phyloP scores from a whole-genome alignment of 2,888 invertebrate genomes.

The Halictus ligatus region DNA sequence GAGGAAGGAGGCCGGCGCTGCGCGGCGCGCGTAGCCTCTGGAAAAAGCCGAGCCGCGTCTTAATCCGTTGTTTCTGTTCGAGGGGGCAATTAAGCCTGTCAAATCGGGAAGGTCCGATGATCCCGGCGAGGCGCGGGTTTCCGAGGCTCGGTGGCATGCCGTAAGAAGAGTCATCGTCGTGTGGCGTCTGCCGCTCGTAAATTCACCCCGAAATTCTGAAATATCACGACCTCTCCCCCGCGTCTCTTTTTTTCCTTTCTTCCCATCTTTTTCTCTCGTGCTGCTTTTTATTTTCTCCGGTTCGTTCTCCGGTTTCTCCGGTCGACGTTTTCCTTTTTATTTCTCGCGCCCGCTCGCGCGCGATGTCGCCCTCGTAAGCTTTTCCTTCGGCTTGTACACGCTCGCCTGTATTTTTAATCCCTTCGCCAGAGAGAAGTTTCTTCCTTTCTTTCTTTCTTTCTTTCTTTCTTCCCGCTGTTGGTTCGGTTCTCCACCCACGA shows the following conservation, averaged over 20 bases:
- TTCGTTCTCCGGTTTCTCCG: background rate
- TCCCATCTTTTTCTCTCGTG: background rate
- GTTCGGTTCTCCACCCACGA: constrained; percentile 27
- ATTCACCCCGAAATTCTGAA: constrained; percentile 67
- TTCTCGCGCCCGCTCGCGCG: constrained; percentile 12
- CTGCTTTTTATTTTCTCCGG: background rate
- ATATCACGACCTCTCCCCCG: constrained; percentile 62
- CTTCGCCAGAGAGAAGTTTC: constrained; percentile 42
- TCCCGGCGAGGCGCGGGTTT: constrained; percentile 1
- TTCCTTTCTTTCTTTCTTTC: background rate
- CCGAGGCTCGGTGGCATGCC: constrained; percentile 10
- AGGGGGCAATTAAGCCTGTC: constrained; percentile 46
- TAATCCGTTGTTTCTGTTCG: constrained; percentile 39
- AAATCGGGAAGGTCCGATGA: constrained; percentile 25
- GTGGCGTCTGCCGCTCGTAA: constrained; percentile 69
- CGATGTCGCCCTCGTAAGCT: constrained; percentile 9
- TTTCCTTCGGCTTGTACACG: constrained; percentile 8
- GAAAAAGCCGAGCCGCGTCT: constrained; percentile 24
- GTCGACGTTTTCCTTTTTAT: constrained; percentile 20
- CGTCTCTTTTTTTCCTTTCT: background rate
- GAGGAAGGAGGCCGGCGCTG: too few relatives aligned
- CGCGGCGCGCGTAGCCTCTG: background rate
- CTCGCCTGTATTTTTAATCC: constrained; percentile 67
- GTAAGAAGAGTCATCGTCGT: constrained; percentile 49
- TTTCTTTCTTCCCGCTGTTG: background rate